These are phyloP conservation scores for Abrostola triplasia DNA, from an alignment of 2,888 invertebrate genomes.

Conservation along the genomic window DNA sequence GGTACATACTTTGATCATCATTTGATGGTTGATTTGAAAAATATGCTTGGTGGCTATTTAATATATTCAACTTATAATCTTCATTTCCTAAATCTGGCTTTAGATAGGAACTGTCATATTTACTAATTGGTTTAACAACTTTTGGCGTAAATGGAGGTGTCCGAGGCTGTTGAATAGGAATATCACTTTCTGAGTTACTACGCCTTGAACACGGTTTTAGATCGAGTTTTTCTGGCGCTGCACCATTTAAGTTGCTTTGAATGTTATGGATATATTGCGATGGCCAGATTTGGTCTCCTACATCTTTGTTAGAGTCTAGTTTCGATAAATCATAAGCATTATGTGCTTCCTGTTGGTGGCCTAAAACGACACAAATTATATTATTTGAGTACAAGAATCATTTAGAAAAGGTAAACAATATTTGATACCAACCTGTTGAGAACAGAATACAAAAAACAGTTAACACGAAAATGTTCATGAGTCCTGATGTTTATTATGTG, in stretches of 20 bases:
- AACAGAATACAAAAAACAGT: constrained; percentile 41
- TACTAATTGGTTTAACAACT: constrained; percentile 24
- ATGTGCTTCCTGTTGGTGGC: constrained; percentile 25
- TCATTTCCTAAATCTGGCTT: constrained; percentile 37
- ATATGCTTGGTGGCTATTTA: not conserved
- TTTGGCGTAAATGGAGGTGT: constrained; percentile 27
- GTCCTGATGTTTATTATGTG: constrained; percentile 9
- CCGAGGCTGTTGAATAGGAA: constrained; percentile 24
- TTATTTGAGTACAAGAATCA: not conserved
- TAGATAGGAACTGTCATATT: constrained; percentile 13
- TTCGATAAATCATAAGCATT: constrained; percentile 14
- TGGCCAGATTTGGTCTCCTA: constrained; percentile 13
- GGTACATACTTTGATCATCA: constrained; percentile 7
- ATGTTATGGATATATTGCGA: constrained; percentile 19
- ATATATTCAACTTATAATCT: constrained; percentile 11
- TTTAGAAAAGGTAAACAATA: not conserved
- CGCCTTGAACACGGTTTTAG: constrained; percentile 54
- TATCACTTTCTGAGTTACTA: constrained; percentile 27
- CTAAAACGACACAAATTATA: constrained; percentile 28
- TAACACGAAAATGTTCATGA: constrained; percentile 45
- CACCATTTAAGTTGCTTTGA: constrained; percentile 33
- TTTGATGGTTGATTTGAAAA: constrained; percentile 1
- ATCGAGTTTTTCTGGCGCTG: constrained; percentile 12
- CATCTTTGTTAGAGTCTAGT: constrained; percentile 8
- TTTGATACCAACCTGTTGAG: constrained; percentile 39